Evolutionary conservation across 2,797 vertebrate genomes (phyloP).

Genomic region (Danio jaintianensis): DNA sequence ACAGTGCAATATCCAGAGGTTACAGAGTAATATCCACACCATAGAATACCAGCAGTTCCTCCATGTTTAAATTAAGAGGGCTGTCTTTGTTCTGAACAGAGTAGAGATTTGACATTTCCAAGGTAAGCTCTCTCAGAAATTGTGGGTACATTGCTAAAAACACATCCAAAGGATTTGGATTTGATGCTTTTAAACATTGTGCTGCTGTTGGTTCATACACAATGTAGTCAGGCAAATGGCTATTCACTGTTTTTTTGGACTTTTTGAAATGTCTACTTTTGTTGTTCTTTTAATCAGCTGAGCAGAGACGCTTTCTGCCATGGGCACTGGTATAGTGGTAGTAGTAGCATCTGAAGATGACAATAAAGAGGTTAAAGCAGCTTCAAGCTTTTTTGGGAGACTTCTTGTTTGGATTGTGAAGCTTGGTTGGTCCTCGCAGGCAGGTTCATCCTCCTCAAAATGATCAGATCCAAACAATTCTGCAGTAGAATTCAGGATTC

Average conservation of each 20-base stretch:
- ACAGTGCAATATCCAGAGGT: conserved; percentile 36
- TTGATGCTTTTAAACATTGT: conserved; percentile 43
- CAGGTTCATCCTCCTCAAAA: background rate
- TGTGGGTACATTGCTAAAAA: conserved; percentile 32
- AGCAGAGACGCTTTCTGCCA: too few species aligned
- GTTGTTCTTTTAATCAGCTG: too few species aligned
- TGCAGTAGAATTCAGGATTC: too few species aligned
- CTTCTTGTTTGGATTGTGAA: background rate
- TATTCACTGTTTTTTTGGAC: too few species aligned
- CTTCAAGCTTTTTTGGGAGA: background rate
- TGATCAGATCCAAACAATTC: background rate
- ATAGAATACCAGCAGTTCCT: conserved; percentile 39
- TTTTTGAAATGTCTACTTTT: too few species aligned
- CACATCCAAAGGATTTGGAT: conserved; percentile 29
- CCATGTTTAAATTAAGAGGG: conserved; percentile 16
- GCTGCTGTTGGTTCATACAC: conserved; percentile 14
- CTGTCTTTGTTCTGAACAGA: conserved; percentile 34
- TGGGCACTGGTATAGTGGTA: background rate
- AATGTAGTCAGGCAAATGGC: too few species aligned
- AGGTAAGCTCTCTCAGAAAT: conserved; percentile 15
- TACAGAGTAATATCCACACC: conserved; percentile 25
- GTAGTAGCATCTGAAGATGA: conserved; percentile 3
- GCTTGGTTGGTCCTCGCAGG: background rate
- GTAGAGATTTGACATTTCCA: background rate
- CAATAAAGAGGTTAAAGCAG: background rate